phyloP scores from a whole-genome alignment of 2,113 vertebrate genomes.

The Columbina picui region DNA sequence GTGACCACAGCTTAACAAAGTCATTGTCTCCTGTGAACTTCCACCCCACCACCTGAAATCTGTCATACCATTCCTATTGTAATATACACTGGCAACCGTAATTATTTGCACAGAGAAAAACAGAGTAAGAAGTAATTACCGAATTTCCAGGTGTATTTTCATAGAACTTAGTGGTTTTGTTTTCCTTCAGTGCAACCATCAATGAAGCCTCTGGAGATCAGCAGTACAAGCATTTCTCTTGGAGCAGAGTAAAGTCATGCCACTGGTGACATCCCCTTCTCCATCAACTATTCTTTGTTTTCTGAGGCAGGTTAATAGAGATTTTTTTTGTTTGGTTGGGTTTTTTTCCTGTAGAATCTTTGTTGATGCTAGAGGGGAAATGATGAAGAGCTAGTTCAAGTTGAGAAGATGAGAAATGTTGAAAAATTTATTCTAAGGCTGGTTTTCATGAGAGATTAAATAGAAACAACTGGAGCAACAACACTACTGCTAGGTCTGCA shows the following conservation, averaged over 20 bases:
- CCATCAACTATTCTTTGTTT: not conserved
- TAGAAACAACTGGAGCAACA: conserved; percentile 33
- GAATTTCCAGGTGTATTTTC: not conserved
- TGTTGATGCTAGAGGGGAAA: not conserved
- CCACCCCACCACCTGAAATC: not conserved
- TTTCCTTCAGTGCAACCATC: not conserved
- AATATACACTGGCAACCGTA: not conserved
- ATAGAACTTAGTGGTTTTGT: not conserved
- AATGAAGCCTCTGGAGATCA: not conserved
- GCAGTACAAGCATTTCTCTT: not conserved
- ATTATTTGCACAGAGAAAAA: not conserved
- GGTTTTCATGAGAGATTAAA: conserved; percentile 1
- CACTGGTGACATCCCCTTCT: not conserved
- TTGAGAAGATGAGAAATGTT: not conserved
- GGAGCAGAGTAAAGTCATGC: not conserved
- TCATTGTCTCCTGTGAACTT: not conserved
- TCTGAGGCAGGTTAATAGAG: not conserved
- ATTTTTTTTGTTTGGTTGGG: not conserved
- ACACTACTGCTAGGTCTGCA: not conserved
- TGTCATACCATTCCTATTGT: not conserved
- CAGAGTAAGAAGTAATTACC: not conserved
- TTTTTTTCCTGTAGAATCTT: not conserved
- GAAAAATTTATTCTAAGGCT: not conserved
- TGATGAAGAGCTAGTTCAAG: not conserved
- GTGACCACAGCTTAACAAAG: not conserved